Evolutionary conservation across 2,797 vertebrate species (phyloP), one percentile per base, ranked within the genome.

Genomic region (Tapirus indicus): DNA sequence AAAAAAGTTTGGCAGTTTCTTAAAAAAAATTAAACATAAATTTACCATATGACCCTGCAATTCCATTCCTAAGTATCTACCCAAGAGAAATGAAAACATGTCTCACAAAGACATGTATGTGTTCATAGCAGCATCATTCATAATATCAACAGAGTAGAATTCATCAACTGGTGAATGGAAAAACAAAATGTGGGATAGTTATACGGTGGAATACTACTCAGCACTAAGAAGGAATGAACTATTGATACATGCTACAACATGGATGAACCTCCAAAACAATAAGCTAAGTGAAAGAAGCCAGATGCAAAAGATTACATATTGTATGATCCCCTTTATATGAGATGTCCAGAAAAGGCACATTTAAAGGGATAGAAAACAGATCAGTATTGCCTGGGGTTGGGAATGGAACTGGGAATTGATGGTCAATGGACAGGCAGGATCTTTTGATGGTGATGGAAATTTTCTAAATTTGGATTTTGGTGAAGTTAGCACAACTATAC

Each of bases 1-100:
- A 20, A 66, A 88, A 88, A 72, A 80, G n/a, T n/a, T 80, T 64
- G 23, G 7, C 12, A 32, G 44, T 77, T 75, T 91, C 56, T 79
- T 89, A 29, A 9, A 56, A 68, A 62, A 88, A 72, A 32, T 44
- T 64, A 86, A 88, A 93, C 29, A 92, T 29, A 85, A 88, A 97
- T 80, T 84, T 95, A 88, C 47, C 38, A 4, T 21, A 49, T n/a
- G 29, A 90, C 17, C 12, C 41, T 77, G 29, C 12, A 56, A 66
- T 84, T 91, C 18, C 35, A 84, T 21, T 94, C 41, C 27, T 66
- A 68, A 89, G 23, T 86, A 66, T 60, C 16, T 94, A 90, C 20
- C 23, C 86, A 78, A 71, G 20, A 75, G 71, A 84, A 74, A 83
- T 87, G 7, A 88, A 97, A 88, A 82, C 25, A 52, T 3, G 25